phyloP scores from a whole-genome alignment of 2,888 invertebrate genomes.

The Rhabditoides inermis region DNA sequence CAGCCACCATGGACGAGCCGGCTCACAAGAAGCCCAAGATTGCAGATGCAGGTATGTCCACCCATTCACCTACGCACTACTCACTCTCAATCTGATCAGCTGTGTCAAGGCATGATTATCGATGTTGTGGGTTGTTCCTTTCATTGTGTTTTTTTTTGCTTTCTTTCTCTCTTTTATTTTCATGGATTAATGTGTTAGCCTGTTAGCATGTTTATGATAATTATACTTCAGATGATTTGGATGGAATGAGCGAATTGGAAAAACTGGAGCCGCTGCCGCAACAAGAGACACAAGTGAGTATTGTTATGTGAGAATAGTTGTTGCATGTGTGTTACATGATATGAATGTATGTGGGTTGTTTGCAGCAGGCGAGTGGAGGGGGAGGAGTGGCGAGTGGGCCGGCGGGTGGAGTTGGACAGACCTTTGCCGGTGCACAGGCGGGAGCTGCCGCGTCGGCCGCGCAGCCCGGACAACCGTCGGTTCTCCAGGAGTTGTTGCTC shows the following conservation, averaged over 20 bases:
- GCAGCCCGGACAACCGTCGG: no score
- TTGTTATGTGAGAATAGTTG: slow-evolving; percentile 10
- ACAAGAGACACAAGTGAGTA: slow-evolving; percentile 11
- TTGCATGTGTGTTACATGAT: neutral
- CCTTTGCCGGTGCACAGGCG: no score
- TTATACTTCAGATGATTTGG: slow-evolving; percentile 20
- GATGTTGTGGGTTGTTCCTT: neutral
- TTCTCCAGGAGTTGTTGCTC: slow-evolving; percentile 45
- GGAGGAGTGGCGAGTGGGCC: slow-evolving; percentile 10
- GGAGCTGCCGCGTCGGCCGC: no score
- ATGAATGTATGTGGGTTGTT: neutral
- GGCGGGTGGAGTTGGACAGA: slow-evolving; percentile 3
- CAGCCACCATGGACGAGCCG: slow-evolving; percentile 13
- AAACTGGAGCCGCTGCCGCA: slow-evolving; percentile 35
- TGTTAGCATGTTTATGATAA: slow-evolving; percentile 7
- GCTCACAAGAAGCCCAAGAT: slow-evolving; percentile 16
- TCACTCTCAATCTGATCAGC: no score
- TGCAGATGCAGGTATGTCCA: slow-evolving; percentile 12
- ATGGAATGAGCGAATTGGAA: slow-evolving; percentile 33
- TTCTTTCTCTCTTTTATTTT: neutral
- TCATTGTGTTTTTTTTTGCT: neutral
- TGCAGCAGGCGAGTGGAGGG: slow-evolving; percentile 5
- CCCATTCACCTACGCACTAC: no score
- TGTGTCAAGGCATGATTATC: no score
- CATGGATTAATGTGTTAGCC: no score